A percentile compares a stretch with the other conserved stretches of the same genome.
Evolutionary conservation across 1,140 invertebrate species (phyloP).

Genomic region (Scaptomyza pallida): DNA sequence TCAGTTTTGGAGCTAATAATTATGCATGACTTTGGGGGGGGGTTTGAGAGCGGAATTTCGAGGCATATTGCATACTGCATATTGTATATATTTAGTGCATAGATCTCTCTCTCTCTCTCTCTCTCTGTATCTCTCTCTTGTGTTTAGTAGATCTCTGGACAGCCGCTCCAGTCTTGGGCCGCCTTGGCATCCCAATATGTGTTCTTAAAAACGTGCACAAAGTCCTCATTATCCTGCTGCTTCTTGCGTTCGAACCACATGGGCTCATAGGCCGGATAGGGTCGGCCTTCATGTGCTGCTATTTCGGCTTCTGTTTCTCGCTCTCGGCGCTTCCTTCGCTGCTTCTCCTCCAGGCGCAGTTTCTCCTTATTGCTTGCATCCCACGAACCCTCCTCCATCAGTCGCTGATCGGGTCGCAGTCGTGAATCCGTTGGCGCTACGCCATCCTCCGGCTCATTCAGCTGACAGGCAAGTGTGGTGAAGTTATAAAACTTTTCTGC

Average conservation of each 20-base stretch:
- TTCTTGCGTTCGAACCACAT: conserved; percentile 95
- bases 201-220: conserved; percentile 93
- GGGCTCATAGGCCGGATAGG: conserved; percentile 92
- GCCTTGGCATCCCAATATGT: conserved; percentile 97
- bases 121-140: neutral
- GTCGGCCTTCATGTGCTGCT: conserved; percentile 89
- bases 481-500: conserved; percentile 94
- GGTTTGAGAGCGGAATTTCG: conserved; percentile 21
- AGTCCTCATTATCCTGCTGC: conserved; percentile 91
- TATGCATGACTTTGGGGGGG: conserved; percentile 7
- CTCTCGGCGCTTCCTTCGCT: conserved; percentile 89
- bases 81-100: conserved; percentile 3
- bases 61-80: conserved; percentile 53
- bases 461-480: conserved; percentile 96
- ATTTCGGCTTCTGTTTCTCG: conserved; percentile 92
- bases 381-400: conserved; percentile 98
- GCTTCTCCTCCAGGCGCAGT: conserved; percentile 95
- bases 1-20: conserved; percentile 25
- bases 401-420: conserved; percentile 96
- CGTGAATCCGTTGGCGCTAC: conserved; percentile 98
- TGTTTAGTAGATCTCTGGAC: conserved; percentile 96
- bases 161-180: conserved; percentile 93
- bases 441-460: conserved; percentile 97
- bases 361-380: conserved; percentile 98
- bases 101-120: neutral